phyloP scores from a whole-genome alignment of 2,113 vertebrate genomes.

The Phasianus colchicus region DNA sequence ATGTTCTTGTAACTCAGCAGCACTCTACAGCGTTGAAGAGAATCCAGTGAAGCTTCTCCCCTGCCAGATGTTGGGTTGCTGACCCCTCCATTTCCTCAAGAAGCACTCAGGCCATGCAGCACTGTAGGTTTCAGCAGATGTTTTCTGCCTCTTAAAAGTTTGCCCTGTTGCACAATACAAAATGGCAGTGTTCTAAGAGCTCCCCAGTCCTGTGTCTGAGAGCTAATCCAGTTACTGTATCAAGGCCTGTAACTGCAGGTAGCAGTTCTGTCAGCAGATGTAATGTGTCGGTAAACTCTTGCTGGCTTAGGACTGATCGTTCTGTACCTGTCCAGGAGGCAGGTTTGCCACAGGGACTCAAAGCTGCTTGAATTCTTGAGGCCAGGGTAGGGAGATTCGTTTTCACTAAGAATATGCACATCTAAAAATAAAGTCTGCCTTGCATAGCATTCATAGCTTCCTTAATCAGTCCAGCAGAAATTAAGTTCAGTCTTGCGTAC shows the following conservation, averaged over 20 bases:
- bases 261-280: not conserved
- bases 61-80: not conserved
- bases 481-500: not conserved
- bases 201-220: accelerated
- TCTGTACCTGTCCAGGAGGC: not conserved
- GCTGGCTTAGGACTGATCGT: not conserved
- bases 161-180: not conserved
- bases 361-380: not conserved
- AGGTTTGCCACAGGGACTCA: not conserved
- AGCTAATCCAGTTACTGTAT: not conserved
- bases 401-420: not conserved
- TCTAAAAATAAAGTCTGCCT: conserved; percentile 57
- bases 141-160: not conserved
- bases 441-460: conserved; percentile 44
- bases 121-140: not conserved
- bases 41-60: not conserved
- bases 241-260: not conserved
- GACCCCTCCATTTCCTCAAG: not conserved
- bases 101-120: not conserved
- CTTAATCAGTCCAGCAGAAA: not conserved
- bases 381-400: not conserved
- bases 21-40: not conserved
- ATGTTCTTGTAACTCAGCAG: not conserved
- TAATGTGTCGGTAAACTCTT: accelerated
- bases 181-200: not conserved